Base-by-base conservation (phyloP, 1,140 invertebrate genomes). In the Neodiprion pinetum region DNA sequence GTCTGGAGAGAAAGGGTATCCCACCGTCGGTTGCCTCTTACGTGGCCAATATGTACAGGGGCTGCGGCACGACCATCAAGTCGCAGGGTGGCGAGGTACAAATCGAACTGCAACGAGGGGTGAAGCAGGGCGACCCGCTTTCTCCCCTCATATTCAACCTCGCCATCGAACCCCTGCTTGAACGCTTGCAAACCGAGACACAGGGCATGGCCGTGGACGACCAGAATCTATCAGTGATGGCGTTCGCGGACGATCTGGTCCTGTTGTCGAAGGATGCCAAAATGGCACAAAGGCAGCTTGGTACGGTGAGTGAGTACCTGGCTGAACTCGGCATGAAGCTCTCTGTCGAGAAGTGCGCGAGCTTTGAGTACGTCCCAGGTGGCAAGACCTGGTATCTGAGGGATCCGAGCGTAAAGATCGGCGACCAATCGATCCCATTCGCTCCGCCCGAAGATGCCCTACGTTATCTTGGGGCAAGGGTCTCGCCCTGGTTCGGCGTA, bases 41-140 rank as follows among this genome's bases (percentile, higher is more conserved):
- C 48, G 12, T 73, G 9, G 10, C 61, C 10, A 11, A 47, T 47
- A 67, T 48, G 50, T 73, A 73, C 47, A 11, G 53, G 28, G 50
- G 61, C n/a, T 28, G 50, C n/a, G 9, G 17, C 9, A 73, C 72
- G n/a, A 28, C 11, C 12, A 73, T 73, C 47, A 28, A n/a, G 17
- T 10, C 7, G 61, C n/a, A 11, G 10, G 11, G 2, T 10, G 72
- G 72, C 72, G 7, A 68, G 23, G 49, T 65, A 0, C 1, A n/a
- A 12, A 76, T 81, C 1, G 14, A 21, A 14, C 68, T 83, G 61
- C 72, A 78, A 21, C 75, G 82, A 61, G 88, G 85, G 8, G 86
- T 89, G 0, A 84, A 86, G 72, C 88, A 89, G 76, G 87, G 87
- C 1, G 86, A 87, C 72, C 82, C 84, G 5, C 75, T 87, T 0